Percentiles rank a stretch among this genome's conserved stretches.
These are phyloP conservation scores for Graptemys geographica DNA, from an alignment of 2,797 vertebrate genomes.

Conservation along the genomic window DNA sequence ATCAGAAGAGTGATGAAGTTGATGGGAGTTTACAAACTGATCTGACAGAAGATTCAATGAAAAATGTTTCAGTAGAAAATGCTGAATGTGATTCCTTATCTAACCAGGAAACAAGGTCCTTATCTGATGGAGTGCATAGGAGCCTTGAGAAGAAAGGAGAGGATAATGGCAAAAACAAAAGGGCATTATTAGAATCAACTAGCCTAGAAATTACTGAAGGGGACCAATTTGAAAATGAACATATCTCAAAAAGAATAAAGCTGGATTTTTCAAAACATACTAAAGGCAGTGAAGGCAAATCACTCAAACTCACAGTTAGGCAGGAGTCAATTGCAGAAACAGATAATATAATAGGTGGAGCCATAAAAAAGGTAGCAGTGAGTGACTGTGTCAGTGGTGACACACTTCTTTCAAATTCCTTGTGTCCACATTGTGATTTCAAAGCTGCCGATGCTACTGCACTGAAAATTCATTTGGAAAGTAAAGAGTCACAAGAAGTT, in stretches of 20 bases:
- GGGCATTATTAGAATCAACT: conserved; percentile 43
- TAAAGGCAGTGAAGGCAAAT: conserved; percentile 3
- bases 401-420: conserved; percentile 50
- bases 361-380: neutral
- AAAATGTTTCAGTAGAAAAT: neutral
- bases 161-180: conserved; percentile 62
- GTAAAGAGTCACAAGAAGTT: conserved; percentile 74
- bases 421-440: conserved; percentile 75
- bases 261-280: conserved; percentile 39
- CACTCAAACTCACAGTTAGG: neutral
- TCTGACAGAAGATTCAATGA: neutral
- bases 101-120: conserved; percentile 2
- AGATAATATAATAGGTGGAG: neutral
- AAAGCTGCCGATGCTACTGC: conserved; percentile 81
- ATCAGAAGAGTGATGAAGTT: conserved; percentile 60
- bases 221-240: conserved; percentile 39
- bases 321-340: neutral
- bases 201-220: neutral
- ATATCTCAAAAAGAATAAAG: conserved; percentile 73
- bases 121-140: conserved; percentile 28
- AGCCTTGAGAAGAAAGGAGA: conserved; percentile 26
- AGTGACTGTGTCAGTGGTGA: neutral
- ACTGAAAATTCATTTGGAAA: conserved; percentile 83
- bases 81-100: neutral
- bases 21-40: conserved; percentile 40